These are phyloP conservation scores for Cyphomyrus discorhynchus DNA, from an alignment of 2,113 vertebrate species.

Conservation along the genomic window DNA sequence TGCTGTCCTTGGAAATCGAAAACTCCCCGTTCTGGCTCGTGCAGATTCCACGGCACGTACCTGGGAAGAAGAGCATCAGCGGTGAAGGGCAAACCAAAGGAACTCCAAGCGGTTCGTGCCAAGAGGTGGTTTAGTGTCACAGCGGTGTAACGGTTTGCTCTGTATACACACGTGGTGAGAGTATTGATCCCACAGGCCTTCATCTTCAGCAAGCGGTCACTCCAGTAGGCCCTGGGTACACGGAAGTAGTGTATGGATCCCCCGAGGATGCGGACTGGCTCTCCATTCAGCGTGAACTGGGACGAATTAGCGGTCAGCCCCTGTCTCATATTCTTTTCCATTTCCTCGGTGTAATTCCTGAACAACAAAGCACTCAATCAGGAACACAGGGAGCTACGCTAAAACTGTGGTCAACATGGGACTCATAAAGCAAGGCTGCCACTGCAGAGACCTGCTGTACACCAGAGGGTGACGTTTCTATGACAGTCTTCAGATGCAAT, in stretches of 20 bases:
- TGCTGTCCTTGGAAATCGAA: slow-evolving; percentile 76
- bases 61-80: slow-evolving; percentile 46
- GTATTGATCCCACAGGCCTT: slow-evolving; percentile 79
- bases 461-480: neutral
- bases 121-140: neutral
- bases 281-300: slow-evolving; percentile 70
- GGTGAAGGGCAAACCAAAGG: neutral
- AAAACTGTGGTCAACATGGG: neutral
- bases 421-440: neutral
- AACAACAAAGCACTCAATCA: neutral
- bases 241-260: slow-evolving; percentile 86
- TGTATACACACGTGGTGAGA: slow-evolving; percentile 73
- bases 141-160: neutral
- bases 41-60: slow-evolving; percentile 88
- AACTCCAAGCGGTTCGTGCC: neutral
- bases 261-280: slow-evolving; percentile 68
- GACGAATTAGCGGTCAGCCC: slow-evolving; percentile 63
- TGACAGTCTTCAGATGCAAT: neutral
- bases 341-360: neutral
- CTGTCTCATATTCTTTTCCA: slow-evolving; percentile 47
- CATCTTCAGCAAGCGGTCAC: slow-evolving; percentile 69
- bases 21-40: slow-evolving; percentile 71
- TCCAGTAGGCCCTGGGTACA: slow-evolving; percentile 77
- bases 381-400: neutral
- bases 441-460: neutral